Conservation (phyloP, 2,113 vertebrate species). For the Stegostoma tigrinum region DNA sequence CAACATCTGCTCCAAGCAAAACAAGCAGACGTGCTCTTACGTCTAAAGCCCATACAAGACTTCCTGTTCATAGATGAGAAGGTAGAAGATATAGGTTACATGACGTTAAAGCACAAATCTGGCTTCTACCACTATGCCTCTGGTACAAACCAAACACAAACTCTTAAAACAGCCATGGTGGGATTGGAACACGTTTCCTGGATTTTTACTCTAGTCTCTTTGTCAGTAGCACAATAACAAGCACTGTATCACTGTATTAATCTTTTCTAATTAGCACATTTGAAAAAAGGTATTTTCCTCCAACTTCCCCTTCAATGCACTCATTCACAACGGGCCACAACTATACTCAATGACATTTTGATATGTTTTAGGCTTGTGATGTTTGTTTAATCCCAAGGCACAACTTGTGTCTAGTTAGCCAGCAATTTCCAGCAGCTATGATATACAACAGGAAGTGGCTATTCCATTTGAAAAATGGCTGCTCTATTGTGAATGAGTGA, state of each 20-base stretch:
- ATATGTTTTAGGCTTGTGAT: background rate
- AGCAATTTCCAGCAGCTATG: background rate
- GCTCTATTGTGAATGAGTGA: background rate
- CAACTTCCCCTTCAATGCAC: background rate
- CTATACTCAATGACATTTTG: background rate
- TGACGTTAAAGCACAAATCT: background rate
- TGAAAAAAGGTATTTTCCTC: background rate
- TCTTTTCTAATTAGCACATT: background rate
- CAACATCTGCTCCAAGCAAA: background rate
- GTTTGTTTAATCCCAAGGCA: too few species aligned
- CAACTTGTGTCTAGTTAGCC: background rate
- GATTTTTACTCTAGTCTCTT: background rate
- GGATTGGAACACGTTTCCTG: background rate
- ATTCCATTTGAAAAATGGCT: background rate
- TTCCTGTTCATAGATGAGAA: background rate
- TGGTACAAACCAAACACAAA: background rate
- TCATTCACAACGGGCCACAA: background rate
- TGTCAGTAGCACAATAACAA: background rate
- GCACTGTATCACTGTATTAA: background rate
- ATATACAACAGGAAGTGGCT: background rate
- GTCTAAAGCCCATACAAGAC: background rate
- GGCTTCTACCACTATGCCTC: background rate
- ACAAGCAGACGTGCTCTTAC: background rate
- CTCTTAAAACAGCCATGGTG: background rate
- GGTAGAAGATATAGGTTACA: background rate